Evolutionary conservation across 2,797 vertebrate genomes (phyloP).

Genomic region (Parotocinclus haroldoi): DNA sequence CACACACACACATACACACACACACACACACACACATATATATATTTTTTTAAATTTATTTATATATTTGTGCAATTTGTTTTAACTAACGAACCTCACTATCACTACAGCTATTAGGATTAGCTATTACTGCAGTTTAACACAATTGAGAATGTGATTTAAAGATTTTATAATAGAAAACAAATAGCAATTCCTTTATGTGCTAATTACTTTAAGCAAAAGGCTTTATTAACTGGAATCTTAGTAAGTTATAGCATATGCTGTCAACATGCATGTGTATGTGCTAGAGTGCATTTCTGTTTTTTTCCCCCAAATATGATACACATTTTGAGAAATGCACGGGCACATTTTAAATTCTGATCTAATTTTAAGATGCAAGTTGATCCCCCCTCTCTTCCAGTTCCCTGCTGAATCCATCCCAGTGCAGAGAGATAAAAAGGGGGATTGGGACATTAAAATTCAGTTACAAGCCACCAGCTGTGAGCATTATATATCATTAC

Average conservation of each 20-base stretch:
- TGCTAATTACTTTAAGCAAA: background rate
- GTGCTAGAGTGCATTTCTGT: constrained; percentile 1
- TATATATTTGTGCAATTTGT: too few relatives aligned
- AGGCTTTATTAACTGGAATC: constrained; percentile 9
- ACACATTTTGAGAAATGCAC: constrained; percentile 23
- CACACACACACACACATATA: too few relatives aligned
- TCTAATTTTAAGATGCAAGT: constrained; percentile 39
- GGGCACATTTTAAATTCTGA: constrained; percentile 39
- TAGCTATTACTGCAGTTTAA: too few relatives aligned
- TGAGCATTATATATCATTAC: too few relatives aligned
- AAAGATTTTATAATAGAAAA: too few relatives aligned
- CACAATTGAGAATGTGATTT: too few relatives aligned
- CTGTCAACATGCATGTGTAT: constrained; percentile 1
- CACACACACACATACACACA: too few relatives aligned
- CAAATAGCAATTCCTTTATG: background rate
- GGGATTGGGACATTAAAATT: background rate
- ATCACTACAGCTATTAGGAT: background rate
- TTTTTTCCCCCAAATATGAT: constrained; percentile 3
- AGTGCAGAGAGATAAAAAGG: background rate
- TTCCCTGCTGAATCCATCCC: constrained; percentile 23
- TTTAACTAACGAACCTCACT: constrained; percentile 16
- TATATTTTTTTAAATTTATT: too few relatives aligned
- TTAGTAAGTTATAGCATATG: constrained; percentile 16
- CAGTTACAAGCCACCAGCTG: too few relatives aligned
- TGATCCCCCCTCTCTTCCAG: constrained; percentile 16